Evolutionary conservation across 2,113 vertebrate species (phyloP).

Genomic region (Hyla sarda): DNA sequence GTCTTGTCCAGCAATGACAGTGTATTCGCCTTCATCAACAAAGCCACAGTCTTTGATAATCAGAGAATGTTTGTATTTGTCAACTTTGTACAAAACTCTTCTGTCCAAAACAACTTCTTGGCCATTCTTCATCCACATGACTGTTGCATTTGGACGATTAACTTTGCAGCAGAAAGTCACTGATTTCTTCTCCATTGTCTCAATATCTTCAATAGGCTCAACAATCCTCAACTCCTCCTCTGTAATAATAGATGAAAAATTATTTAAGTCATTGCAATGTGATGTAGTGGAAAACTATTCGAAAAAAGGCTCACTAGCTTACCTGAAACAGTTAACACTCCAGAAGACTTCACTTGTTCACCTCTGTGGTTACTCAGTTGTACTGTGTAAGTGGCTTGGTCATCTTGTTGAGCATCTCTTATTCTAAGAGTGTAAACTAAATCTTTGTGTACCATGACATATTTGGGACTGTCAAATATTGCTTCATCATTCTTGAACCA

Average conservation of each 20-base stretch:
- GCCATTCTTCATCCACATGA: conserved; percentile 92
- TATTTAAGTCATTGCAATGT: not conserved
- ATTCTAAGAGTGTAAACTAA: conserved; percentile 92
- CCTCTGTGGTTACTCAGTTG: conserved; percentile 88
- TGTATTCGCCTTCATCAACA: conserved; percentile 94
- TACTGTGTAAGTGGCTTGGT: conserved; percentile 84
- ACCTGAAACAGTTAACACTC: conserved; percentile 85
- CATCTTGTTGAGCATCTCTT: conserved; percentile 81
- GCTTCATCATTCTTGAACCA: conserved; percentile 93
- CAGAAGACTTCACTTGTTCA: conserved; percentile 85
- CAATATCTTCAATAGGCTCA: conserved; percentile 90
- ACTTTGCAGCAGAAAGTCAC: conserved; percentile 94
- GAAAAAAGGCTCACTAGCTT: conserved; percentile 37
- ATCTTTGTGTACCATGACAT: conserved; percentile 89
- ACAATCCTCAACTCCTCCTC: conserved; percentile 91
- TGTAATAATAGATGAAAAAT: conserved; percentile 65
- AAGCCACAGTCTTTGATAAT: conserved; percentile 92
- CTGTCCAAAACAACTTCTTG: conserved; percentile 88
- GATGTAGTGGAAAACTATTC: not conserved
- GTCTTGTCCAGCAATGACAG: conserved; percentile 85
- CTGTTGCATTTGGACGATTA: conserved; percentile 88
- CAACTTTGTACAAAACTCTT: conserved; percentile 85
- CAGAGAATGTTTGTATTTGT: conserved; percentile 90
- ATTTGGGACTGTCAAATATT: conserved; percentile 94
- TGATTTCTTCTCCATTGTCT: conserved; percentile 96